A percentile compares a stretch with the other conserved stretches of the same genome.
Conservation (phyloP, 1,140 invertebrate species). For the Pteromalus puparum region DNA sequence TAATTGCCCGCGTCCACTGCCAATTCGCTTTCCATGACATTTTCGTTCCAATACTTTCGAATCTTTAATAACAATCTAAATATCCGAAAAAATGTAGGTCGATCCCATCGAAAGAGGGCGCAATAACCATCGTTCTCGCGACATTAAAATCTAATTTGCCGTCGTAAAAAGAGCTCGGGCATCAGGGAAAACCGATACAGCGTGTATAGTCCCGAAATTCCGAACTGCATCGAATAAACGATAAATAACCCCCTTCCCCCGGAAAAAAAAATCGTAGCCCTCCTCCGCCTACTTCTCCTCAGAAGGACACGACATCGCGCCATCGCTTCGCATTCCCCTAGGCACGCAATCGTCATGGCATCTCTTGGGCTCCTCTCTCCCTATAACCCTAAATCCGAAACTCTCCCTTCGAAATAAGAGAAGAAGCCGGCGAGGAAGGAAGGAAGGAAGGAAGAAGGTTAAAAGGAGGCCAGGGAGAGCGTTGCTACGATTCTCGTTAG, state of each 20-base stretch:
- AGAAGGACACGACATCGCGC: no score
- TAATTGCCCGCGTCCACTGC: no score
- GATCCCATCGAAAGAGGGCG: background rate
- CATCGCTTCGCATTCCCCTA: background rate
- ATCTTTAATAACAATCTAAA: background rate
- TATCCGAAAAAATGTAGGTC: background rate
- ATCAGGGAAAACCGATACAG: background rate
- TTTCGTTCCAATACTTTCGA: background rate
- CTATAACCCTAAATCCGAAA: constrained; percentile 41
- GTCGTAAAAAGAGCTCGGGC: background rate
- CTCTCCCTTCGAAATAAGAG: background rate
- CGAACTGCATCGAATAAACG: background rate
- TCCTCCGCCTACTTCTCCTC: background rate
- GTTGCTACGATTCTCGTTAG: constrained; percentile 37
- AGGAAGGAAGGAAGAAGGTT: constrained; percentile 8
- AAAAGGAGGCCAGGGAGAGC: constrained; percentile 1
- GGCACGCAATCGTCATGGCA: constrained; percentile 24
- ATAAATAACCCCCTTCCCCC: background rate
- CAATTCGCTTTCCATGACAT: no score
- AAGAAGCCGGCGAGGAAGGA: background rate
- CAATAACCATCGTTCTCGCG: background rate
- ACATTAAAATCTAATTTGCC: background rate
- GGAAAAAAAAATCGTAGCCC: background rate
- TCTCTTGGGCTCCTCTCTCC: background rate
- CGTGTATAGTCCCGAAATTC: background rate